Percentiles rank a stretch among this genome's conserved stretches.
phyloP scores from a whole-genome alignment of 2,888 invertebrate species.

The Apocheima hispidaria region DNA sequence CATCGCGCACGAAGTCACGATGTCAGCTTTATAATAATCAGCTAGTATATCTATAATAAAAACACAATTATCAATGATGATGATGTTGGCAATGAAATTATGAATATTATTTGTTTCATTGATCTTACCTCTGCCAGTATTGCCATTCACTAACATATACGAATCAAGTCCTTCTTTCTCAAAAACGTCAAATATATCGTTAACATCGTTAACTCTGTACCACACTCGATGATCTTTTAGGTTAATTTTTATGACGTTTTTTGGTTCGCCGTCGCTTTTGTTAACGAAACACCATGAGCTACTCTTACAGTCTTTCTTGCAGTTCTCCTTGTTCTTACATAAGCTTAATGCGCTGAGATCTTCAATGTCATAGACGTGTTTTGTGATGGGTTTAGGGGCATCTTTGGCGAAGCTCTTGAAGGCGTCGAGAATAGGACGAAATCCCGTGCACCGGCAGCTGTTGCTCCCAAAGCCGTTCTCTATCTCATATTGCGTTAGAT shows the following conservation, averaged over 20 bases:
- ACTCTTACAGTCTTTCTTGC: constrained; percentile 57
- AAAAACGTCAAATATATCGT: constrained; percentile 81
- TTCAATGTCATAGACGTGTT: constrained; percentile 78
- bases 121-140: constrained; percentile 88
- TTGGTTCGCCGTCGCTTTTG: constrained; percentile 49
- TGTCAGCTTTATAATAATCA: too few species aligned
- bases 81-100: too few species aligned
- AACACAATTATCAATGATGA: background rate
- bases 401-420: constrained; percentile 91
- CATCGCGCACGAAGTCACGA: too few species aligned
- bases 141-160: constrained; percentile 89
- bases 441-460: constrained; percentile 93
- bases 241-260: constrained; percentile 54
- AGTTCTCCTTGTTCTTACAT: constrained; percentile 58
- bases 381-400: constrained; percentile 69
- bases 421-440: constrained; percentile 91
- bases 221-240: constrained; percentile 76
- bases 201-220: constrained; percentile 80
- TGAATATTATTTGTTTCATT: background rate
- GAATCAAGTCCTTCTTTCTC: constrained; percentile 66
- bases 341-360: constrained; percentile 61
- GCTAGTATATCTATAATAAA: too few species aligned
- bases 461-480: constrained; percentile 92
- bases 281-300: constrained; percentile 63
- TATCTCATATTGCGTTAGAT: constrained; percentile 76